Evolutionary conservation across 2,113 vertebrate genomes (phyloP).

Genomic region (Choloepus hoffmanni): DNA sequence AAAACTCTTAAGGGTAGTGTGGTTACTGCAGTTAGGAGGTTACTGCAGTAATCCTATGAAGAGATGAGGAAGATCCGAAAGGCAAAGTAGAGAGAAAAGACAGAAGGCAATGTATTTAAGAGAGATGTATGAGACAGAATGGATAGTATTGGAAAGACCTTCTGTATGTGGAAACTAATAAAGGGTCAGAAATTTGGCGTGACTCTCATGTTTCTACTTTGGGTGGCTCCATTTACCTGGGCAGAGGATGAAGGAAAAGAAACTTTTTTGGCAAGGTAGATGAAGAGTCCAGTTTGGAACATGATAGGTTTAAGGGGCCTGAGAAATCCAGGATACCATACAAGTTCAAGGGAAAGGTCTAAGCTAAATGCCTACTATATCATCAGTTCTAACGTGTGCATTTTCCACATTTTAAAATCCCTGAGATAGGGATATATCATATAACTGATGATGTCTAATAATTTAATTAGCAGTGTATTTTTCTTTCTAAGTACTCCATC

Average conservation of each 20-base stretch:
- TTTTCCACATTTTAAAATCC: constrained; percentile 22
- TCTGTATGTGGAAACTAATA: neutral
- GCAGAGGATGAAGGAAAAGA: neutral
- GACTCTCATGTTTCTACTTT: neutral
- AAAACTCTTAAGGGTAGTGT: neutral
- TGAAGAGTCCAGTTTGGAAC: neutral
- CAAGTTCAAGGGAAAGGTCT: neutral
- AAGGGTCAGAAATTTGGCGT: neutral
- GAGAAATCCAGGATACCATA: neutral
- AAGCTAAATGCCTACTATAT: neutral
- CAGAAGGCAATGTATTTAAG: neutral
- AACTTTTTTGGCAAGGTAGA: neutral
- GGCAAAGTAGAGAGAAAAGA: neutral
- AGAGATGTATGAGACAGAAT: neutral
- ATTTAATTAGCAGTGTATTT: neutral
- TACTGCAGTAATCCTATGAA: neutral
- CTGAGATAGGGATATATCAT: neutral
- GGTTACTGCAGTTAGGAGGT: neutral
- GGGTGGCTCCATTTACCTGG: neutral
- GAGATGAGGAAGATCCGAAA: neutral
- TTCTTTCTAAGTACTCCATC: neutral
- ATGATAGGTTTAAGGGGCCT: neutral
- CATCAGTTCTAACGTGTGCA: neutral
- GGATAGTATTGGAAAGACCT: neutral
- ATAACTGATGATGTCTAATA: neutral